A percentile compares a stretch with the other conserved stretches of the same genome.
Evolutionary conservation across 1,140 invertebrate species (phyloP).

Genomic region (Bombus pascuorum): DNA sequence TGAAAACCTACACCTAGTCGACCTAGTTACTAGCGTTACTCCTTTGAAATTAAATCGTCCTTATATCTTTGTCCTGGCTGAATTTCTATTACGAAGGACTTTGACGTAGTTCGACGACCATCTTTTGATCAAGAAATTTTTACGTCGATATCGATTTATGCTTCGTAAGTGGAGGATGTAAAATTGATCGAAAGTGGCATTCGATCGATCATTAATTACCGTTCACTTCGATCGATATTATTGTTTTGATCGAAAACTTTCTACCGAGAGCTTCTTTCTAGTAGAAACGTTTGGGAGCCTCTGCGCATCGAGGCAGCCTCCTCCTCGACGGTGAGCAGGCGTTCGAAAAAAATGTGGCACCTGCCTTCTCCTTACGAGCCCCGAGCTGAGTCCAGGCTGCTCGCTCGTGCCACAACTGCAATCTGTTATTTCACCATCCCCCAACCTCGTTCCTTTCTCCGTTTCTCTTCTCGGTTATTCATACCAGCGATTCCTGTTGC

Average conservation of each 20-base stretch:
- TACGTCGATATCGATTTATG: background rate
- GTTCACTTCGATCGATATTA: background rate
- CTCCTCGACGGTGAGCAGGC: conserved; percentile 56
- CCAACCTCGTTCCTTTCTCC: conserved; percentile 40
- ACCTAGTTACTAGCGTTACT: no score
- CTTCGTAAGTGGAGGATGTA: background rate
- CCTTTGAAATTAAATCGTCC: background rate
- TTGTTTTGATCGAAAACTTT: conserved; percentile 7
- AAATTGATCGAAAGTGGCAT: background rate
- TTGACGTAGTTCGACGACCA: background rate
- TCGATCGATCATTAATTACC: background rate
- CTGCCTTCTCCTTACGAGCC: conserved; percentile 75
- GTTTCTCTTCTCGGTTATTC: conserved; percentile 59
- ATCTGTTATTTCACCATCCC: conserved; percentile 76
- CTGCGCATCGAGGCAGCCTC: conserved; percentile 64
- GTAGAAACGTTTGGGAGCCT: conserved; percentile 69
- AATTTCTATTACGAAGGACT: background rate
- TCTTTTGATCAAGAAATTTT: background rate
- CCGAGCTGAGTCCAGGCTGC: conserved; percentile 65
- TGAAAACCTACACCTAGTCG: background rate
- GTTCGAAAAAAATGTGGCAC: conserved; percentile 77
- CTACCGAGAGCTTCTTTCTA: background rate
- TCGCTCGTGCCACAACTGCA: conserved; percentile 79
- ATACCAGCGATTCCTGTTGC: conserved; percentile 33
- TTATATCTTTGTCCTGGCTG: background rate